Evolutionary conservation across 2,113 vertebrate species (phyloP).

Genomic region (Zosterops pallidus): DNA sequence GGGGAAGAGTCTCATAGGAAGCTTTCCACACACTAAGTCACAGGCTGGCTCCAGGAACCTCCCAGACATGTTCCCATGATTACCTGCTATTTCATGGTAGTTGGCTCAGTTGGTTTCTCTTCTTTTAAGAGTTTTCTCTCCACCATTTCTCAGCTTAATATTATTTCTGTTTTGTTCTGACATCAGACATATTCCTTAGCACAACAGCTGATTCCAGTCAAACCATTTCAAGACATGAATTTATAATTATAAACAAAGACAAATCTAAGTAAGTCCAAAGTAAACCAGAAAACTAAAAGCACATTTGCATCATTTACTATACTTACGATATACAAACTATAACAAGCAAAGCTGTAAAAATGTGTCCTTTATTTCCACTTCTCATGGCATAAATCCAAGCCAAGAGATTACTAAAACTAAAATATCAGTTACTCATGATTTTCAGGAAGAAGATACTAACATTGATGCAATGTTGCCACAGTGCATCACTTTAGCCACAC

Average conservation of each 20-base stretch:
- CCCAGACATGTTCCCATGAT: not conserved
- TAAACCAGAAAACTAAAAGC: conserved; percentile 14
- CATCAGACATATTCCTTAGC: not conserved
- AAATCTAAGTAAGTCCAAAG: not conserved
- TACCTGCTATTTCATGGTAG: not conserved
- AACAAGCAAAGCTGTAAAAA: not conserved
- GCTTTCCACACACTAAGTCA: conserved; percentile 2
- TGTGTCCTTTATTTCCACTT: not conserved
- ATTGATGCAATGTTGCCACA: not conserved
- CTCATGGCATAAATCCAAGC: not conserved
- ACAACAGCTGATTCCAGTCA: conserved; percentile 10
- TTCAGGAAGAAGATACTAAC: not conserved
- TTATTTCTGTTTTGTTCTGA: not conserved
- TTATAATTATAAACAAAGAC: conserved; percentile 20
- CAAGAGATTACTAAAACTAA: not conserved
- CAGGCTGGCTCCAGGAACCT: not conserved
- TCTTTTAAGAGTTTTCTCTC: not conserved
- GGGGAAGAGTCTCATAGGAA: conserved; percentile 1
- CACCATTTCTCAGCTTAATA: not conserved
- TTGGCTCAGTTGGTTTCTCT: not conserved
- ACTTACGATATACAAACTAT: not conserved
- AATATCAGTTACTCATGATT: not conserved
- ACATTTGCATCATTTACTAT: not conserved
- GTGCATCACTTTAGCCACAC: not conserved
- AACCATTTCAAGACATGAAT: not conserved